Percentiles rank a stretch among this genome's conserved stretches.
phyloP scores from a whole-genome alignment of 2,113 vertebrate genomes.

The Lophius piscatorius region DNA sequence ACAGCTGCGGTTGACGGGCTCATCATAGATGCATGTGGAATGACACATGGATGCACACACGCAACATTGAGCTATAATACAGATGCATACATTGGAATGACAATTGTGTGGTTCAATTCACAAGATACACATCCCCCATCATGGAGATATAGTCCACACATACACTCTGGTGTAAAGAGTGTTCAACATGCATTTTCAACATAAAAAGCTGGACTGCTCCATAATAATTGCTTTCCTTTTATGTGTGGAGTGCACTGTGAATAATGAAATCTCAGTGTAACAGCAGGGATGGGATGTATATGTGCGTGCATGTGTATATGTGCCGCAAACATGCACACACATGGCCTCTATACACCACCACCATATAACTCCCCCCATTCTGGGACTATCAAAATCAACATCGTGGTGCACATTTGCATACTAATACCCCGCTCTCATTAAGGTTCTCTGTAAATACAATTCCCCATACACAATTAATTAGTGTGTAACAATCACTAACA shows the following conservation, averaged over 20 bases:
- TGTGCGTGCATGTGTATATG: slow-evolving; percentile 1
- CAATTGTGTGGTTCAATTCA: slow-evolving; percentile 26
- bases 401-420: slow-evolving; percentile 34
- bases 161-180: slow-evolving; percentile 25
- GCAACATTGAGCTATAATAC: slow-evolving; percentile 6
- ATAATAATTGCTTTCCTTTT: slow-evolving; percentile 58
- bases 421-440: slow-evolving; percentile 23
- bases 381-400: slow-evolving; percentile 33
- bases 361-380: slow-evolving; percentile 19
- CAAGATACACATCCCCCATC: slow-evolving; percentile 26
- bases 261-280: slow-evolving; percentile 55
- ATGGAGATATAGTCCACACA: background rate
- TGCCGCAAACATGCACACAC: slow-evolving; percentile 21
- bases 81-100: slow-evolving; percentile 33
- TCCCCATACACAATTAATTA: slow-evolving; percentile 13
- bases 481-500: background rate
- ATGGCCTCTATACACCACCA: slow-evolving; percentile 14
- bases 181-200: slow-evolving; percentile 40
- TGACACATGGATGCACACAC: slow-evolving; percentile 1
- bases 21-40: slow-evolving; percentile 34
- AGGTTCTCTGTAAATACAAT: slow-evolving; percentile 1
- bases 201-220: slow-evolving; percentile 48
- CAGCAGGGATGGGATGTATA: slow-evolving; percentile 21
- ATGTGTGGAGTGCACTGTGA: slow-evolving; percentile 37
- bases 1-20: slow-evolving; percentile 26